These are phyloP conservation scores for Synanthedon formicaeformis DNA, from an alignment of 2,888 invertebrate species.

Conservation along the genomic window DNA sequence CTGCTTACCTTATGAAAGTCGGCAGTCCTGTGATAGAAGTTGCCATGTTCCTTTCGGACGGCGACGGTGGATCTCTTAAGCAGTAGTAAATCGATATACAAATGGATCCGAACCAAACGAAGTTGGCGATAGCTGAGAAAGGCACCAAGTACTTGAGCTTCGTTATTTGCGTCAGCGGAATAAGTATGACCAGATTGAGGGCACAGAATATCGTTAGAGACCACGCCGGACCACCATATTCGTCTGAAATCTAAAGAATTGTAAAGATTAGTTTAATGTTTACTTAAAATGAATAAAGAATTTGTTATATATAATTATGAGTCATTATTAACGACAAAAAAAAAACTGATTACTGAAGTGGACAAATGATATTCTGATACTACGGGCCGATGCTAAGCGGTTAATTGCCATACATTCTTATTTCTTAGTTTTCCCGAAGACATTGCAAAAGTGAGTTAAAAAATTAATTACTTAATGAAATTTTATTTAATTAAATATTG, in stretches of 20 bases:
- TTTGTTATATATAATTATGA: too few relatives aligned
- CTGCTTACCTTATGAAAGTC: slow-evolving; percentile 81
- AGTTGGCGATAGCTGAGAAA: slow-evolving; percentile 89
- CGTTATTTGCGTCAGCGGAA: slow-evolving; percentile 80
- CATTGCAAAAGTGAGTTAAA: too few relatives aligned
- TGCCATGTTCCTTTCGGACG: slow-evolving; percentile 47
- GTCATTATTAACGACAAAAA: too few relatives aligned
- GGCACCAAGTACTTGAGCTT: slow-evolving; percentile 88
- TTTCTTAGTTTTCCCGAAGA: too few relatives aligned
- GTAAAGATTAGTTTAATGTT: background rate
- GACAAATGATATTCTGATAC: too few relatives aligned
- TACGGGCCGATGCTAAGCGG: too few relatives aligned
- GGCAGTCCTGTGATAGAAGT: slow-evolving; percentile 76
- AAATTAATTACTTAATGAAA: too few relatives aligned
- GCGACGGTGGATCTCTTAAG: slow-evolving; percentile 65
- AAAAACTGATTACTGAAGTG: too few relatives aligned
- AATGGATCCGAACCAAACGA: slow-evolving; percentile 83
- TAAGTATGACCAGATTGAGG: slow-evolving; percentile 74
- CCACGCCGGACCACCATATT: slow-evolving; percentile 60
- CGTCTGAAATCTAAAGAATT: slow-evolving; percentile 64
- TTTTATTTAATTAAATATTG: too few relatives aligned
- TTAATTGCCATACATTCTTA: too few relatives aligned
- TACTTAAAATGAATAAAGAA: slow-evolving; percentile 2
- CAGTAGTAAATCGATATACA: slow-evolving; percentile 86
- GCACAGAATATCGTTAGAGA: slow-evolving; percentile 75